phyloP scores from a whole-genome alignment of 2,113 vertebrate genomes.

The Macquaria australasica region DNA sequence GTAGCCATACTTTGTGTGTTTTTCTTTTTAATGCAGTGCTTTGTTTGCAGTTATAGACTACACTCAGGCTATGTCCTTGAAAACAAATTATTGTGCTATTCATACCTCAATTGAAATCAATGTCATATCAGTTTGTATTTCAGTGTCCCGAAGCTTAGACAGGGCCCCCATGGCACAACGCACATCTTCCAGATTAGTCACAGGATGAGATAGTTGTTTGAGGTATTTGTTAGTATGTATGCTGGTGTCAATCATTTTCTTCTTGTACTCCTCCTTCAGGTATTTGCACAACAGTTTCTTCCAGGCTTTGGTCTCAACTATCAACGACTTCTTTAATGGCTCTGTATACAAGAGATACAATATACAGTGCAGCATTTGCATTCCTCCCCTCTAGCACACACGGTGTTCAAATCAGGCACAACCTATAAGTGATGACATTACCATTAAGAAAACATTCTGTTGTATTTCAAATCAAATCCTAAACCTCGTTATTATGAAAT shows the following conservation, averaged over 20 bases:
- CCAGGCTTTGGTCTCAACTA: constrained; percentile 87
- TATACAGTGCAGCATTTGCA: background rate
- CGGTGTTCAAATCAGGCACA: background rate
- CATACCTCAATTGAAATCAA: constrained; percentile 89
- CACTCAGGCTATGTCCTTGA: background rate
- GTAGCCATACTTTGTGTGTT: background rate
- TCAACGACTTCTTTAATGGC: constrained; percentile 85
- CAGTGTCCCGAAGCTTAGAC: constrained; percentile 82
- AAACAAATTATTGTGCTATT: background rate
- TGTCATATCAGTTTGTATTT: constrained; percentile 87
- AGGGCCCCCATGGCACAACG: constrained; percentile 88
- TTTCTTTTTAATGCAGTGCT: too few species aligned
- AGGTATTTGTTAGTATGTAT: constrained; percentile 78
- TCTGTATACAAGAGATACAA: constrained; percentile 65
- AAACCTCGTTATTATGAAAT: too few species aligned
- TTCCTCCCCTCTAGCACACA: background rate
- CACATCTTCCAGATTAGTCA: constrained; percentile 88
- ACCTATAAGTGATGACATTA: background rate
- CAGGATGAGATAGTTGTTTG: constrained; percentile 85
- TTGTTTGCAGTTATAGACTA: background rate
- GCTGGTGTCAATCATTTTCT: constrained; percentile 85
- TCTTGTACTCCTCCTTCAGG: constrained; percentile 88
- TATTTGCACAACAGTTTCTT: constrained; percentile 87
- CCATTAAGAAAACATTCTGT: background rate
- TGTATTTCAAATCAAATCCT: background rate